Evolutionary conservation across 2,888 invertebrate genomes (phyloP), one percentile per base, ranked within the genome.

Genomic region (Dolomedes plantarius): DNA sequence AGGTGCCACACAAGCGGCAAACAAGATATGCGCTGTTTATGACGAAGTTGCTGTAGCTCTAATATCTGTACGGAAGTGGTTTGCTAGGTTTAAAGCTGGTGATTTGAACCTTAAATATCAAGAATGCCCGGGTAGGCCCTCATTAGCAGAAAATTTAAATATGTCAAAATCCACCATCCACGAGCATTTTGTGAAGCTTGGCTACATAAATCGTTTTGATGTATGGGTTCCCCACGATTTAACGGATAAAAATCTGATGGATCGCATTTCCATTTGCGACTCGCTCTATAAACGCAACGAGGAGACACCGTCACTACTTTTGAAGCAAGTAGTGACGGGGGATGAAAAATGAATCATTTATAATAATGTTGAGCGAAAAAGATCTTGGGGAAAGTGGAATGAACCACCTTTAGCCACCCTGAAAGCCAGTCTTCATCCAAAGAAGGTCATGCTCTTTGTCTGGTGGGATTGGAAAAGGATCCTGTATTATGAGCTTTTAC

Each of bases 331-430:
- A 41, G 73, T 72, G 39, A 78, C 50, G 39, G 32, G 78, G 16
- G 56, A 71, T 71, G 79, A 72, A 73, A 72, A 64, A 72, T 32
- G 72, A n/a, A 71, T 79, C 29, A 39, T 72, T 64, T 72, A 79
- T 31, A 79, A 72, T 64, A 72, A 79, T 36, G 78, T 64, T 69
- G 39, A 56, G 56, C 56, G 46, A 71, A 31, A 62, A 72, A 27
- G 62, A 19, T 64, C 64, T 75, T 62, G 6, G 64, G 64, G 28
- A 75, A 75, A 64, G 23, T 27, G 13, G n/a, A 72, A 28, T 64
- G 36, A 75, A 50, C 72, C 28, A 50, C 46, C 50, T 72, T 72
- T n/a, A 29, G 56, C 16, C 74, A 39, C 31, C 29, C 36, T 36
- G 36, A 69, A 56, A 69, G 27, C 19, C n/a, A n/a, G n/a, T 78